A percentile compares a stretch with the other conserved stretches of the same genome.
Conservation (phyloP, 2,113 vertebrate genomes). For the Lipophrys pholis region DNA sequence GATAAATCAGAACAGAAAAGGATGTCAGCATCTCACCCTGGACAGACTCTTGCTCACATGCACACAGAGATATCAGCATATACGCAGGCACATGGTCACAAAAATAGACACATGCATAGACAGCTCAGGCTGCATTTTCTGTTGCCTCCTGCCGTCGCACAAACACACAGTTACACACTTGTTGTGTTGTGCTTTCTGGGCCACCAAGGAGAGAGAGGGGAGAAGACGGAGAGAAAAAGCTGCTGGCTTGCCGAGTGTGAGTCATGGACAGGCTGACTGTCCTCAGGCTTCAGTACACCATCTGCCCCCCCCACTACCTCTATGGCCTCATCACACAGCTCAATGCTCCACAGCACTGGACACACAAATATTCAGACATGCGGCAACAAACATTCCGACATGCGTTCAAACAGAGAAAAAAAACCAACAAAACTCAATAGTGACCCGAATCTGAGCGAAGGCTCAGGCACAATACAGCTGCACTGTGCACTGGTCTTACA, state of each 20-base stretch:
- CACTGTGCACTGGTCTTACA: not conserved
- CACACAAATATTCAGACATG: conserved; percentile 39
- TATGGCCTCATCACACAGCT: conserved; percentile 65
- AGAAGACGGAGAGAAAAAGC: conserved; percentile 12
- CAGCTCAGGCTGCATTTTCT: conserved; percentile 52
- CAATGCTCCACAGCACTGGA: conserved; percentile 38
- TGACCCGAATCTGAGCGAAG: conserved; percentile 23
- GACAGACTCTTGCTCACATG: conserved; percentile 2
- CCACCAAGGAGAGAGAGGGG: conserved; percentile 33
- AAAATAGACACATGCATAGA: conserved; percentile 50
- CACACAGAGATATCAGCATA: conserved; percentile 15
- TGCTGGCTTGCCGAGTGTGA: conserved; percentile 64
- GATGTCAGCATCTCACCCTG: conserved; percentile 48
- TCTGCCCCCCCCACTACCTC: conserved; percentile 65
- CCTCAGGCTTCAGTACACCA: conserved; percentile 72
- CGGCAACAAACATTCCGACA: conserved; percentile 16
- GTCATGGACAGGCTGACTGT: conserved; percentile 70
- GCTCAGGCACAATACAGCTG: conserved; percentile 16
- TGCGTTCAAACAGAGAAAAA: conserved; percentile 6
- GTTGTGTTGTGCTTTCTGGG: conserved; percentile 58
- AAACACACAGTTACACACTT: conserved; percentile 38
- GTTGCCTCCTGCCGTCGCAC: conserved; percentile 39
- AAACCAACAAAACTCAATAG: conserved; percentile 4
- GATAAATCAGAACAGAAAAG: conserved; percentile 61
- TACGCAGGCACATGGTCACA: conserved; percentile 25